Evolutionary conservation across 2,113 vertebrate genomes (phyloP).

Genomic region (Sinocyclocheilus anophthalmus): DNA sequence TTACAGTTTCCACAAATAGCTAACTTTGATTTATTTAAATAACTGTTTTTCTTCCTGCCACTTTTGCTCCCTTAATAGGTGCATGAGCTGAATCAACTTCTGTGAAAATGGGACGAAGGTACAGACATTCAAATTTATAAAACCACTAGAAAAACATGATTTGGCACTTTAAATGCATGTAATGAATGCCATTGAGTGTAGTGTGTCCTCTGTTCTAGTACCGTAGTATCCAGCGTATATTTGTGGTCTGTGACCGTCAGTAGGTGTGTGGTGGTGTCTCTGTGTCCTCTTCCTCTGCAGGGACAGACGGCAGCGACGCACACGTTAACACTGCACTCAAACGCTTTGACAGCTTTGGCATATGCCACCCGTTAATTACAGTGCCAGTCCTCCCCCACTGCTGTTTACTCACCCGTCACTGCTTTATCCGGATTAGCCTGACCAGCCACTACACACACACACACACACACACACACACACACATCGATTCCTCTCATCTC

Average conservation of each 20-base stretch:
- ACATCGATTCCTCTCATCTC: constrained; percentile 25
- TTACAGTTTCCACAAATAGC: no score
- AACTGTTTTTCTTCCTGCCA: no score
- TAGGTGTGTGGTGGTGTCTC: constrained; percentile 18
- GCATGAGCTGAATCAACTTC: not conserved
- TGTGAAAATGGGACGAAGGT: no score
- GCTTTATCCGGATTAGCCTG: constrained; percentile 41
- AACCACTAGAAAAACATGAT: not conserved
- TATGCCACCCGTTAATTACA: constrained; percentile 86
- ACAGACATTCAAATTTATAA: not conserved
- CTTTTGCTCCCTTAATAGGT: no score
- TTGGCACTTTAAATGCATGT: not conserved
- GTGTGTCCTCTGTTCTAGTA: not conserved
- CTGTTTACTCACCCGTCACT: constrained; percentile 67
- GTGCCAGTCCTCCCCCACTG: constrained; percentile 76
- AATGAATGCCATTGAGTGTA: not conserved
- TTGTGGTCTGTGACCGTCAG: not conserved
- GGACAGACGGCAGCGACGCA: constrained; percentile 78
- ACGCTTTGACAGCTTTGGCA: constrained; percentile 79
- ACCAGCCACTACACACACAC: constrained; percentile 24
- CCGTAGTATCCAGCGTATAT: not conserved
- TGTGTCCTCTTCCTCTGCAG: constrained; percentile 67
- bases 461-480: constrained; percentile 28
- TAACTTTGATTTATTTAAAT: no score
- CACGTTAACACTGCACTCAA: constrained; percentile 82